phyloP scores from a whole-genome alignment of 2,113 vertebrate genomes.

The Centropus unirufus region DNA sequence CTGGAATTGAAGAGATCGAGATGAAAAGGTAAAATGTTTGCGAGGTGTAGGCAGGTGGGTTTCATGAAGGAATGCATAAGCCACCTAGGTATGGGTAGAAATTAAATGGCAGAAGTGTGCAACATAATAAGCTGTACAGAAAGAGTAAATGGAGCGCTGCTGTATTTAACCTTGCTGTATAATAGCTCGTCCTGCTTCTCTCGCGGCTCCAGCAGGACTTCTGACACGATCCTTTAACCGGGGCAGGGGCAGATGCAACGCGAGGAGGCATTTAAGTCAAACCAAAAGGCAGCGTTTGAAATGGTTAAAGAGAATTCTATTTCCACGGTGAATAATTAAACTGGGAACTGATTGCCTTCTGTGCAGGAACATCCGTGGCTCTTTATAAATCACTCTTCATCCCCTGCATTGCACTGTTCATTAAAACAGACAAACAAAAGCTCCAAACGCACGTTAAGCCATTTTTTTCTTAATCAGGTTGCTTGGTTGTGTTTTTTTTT shows the following conservation, averaged over 20 bases:
- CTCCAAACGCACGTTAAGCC: not conserved
- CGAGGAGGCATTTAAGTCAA: not conserved
- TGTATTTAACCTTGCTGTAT: not conserved
- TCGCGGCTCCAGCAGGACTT: not conserved
- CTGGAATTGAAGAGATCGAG: not conserved
- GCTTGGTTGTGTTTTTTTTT: not conserved
- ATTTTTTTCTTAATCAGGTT: not conserved
- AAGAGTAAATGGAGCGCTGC: not conserved
- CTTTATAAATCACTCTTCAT: not conserved
- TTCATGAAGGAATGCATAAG: constrained; percentile 24
- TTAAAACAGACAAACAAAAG: constrained; percentile 17
- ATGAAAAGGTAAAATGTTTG: not conserved
- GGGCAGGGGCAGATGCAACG: not conserved
- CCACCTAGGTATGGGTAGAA: not conserved
- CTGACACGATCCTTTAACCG: not conserved
- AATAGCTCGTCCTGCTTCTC: not conserved
- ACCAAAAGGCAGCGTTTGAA: not conserved
- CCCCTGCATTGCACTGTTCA: not conserved
- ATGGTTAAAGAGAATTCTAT: constrained; percentile 26
- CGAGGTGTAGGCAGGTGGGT: not conserved
- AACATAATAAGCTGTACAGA: not conserved
- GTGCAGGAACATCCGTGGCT: not conserved
- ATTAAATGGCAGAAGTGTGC: not conserved
- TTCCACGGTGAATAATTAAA: constrained; percentile 49
- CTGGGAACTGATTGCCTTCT: constrained; percentile 27